Evolutionary conservation across 2,113 vertebrate genomes (phyloP).

Genomic region (Illadopsis cleaveri): DNA sequence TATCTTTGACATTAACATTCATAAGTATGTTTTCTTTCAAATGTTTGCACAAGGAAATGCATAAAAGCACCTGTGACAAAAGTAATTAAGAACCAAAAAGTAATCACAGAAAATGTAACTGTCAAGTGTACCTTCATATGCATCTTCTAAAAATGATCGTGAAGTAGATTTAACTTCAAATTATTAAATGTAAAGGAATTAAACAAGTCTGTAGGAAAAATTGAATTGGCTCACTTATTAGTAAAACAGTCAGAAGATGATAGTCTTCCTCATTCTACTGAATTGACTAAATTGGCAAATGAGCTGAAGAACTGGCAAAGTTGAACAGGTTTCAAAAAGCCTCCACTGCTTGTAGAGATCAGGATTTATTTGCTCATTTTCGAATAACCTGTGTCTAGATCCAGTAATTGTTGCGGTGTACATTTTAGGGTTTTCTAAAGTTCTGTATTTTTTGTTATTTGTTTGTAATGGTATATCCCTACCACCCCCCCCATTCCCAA

Average conservation of each 20-base stretch:
- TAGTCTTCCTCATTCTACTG: conserved; percentile 14
- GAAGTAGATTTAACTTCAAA: background rate
- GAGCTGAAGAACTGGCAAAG: background rate
- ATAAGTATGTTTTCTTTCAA: background rate
- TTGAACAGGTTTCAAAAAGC: background rate
- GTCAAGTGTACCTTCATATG: background rate
- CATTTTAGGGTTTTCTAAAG: too few relatives aligned
- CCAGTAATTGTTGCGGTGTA: too few relatives aligned
- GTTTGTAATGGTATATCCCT: too few relatives aligned
- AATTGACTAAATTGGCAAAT: background rate
- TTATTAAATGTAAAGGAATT: background rate
- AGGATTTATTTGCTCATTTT: background rate
- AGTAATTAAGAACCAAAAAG: background rate
- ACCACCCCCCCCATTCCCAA: too few relatives aligned
- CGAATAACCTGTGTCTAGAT: background rate
- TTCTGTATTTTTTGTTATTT: too few relatives aligned
- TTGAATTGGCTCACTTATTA: conserved; percentile 26
- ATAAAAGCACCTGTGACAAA: background rate
- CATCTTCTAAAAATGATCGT: background rate
- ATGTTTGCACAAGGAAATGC: background rate
- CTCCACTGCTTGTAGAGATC: background rate
- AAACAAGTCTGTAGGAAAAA: background rate
- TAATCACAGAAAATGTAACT: background rate
- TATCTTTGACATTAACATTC: background rate
- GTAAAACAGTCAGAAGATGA: background rate